Percentiles rank a stretch among this genome's conserved stretches.
Conservation (phyloP, 2,888 invertebrate genomes). For the Meiosimyza platycephala region DNA sequence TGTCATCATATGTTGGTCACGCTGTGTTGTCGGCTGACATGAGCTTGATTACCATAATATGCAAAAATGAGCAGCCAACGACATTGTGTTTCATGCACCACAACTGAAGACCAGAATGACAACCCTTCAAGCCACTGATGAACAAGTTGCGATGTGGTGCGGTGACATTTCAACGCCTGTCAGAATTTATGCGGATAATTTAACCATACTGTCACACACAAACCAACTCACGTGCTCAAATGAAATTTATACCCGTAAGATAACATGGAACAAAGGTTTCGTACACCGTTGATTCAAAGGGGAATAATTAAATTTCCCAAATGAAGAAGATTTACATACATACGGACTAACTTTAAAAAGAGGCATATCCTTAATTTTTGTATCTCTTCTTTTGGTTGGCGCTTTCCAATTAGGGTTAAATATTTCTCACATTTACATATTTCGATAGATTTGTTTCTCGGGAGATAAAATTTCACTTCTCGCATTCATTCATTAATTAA, state of each 20-base stretch:
- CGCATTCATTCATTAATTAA: constrained; percentile 32
- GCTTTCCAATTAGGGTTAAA: constrained; percentile 21
- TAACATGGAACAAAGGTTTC: too few species aligned
- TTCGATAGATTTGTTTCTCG: constrained; percentile 3
- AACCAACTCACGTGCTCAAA: constrained; percentile 23
- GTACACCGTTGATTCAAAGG: too few species aligned
- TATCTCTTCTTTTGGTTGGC: too few species aligned
- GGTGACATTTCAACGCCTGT: constrained; percentile 59
- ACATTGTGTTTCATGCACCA: background rate
- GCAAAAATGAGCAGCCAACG: constrained; percentile 18
- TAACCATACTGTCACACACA: constrained; percentile 35
- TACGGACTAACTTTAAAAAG: too few species aligned
- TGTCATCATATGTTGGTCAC: constrained; percentile 26
- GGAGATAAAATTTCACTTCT: too few species aligned
- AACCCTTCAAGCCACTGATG: constrained; percentile 21
- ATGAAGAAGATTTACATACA: too few species aligned
- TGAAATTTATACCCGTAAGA: constrained; percentile 25
- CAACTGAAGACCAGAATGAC: background rate
- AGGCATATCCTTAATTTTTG: too few species aligned
- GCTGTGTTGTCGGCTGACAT: constrained; percentile 28
- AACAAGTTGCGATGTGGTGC: constrained; percentile 9
- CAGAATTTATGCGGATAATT: constrained; percentile 59
- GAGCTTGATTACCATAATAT: constrained; percentile 35
- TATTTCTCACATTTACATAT: constrained; percentile 16
- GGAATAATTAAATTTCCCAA: too few species aligned